A percentile compares a stretch with the other conserved stretches of the same genome.
These are phyloP conservation scores for Drosophila quinaria DNA, from an alignment of 2,888 invertebrate genomes.

Conservation along the genomic window DNA sequence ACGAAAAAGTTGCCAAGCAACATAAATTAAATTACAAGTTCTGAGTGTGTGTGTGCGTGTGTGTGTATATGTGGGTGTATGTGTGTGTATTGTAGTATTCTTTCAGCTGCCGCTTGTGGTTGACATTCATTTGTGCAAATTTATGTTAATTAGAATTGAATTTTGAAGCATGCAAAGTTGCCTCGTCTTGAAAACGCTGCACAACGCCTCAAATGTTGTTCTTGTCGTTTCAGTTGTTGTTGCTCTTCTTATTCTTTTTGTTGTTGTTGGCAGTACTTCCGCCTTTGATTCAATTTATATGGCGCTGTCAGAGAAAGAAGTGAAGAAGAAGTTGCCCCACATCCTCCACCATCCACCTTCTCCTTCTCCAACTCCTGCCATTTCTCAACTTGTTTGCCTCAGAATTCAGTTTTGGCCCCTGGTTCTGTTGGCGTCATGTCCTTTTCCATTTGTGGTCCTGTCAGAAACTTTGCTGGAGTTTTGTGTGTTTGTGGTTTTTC, in stretches of 20 bases:
- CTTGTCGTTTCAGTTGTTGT: slow-evolving; percentile 13
- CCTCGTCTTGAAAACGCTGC: slow-evolving; percentile 37
- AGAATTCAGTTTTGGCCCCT: slow-evolving; percentile 15
- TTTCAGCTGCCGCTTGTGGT: slow-evolving; percentile 64
- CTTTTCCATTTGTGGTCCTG: slow-evolving; percentile 36
- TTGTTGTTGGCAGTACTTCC: slow-evolving; percentile 50
- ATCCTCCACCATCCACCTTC: slow-evolving; percentile 6
- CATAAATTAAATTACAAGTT: slow-evolving; percentile 75
- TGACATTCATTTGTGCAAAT: slow-evolving; percentile 81
- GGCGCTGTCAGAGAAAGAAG: slow-evolving; percentile 58
- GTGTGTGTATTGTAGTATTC: slow-evolving; percentile 26
- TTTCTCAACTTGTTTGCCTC: slow-evolving; percentile 40
- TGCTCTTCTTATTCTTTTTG: slow-evolving; percentile 1
- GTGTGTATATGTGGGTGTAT: slow-evolving; percentile 4
- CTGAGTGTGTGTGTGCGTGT: slow-evolving; percentile 22
- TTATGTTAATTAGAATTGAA: slow-evolving; percentile 82
- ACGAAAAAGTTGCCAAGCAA: slow-evolving; percentile 72
- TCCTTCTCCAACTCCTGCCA: neutral
- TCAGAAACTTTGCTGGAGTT: slow-evolving; percentile 57
- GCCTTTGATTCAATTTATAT: slow-evolving; percentile 77
- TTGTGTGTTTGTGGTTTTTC: slow-evolving; percentile 58
- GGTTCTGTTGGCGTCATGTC: slow-evolving; percentile 34
- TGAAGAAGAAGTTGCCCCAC: slow-evolving; percentile 13
- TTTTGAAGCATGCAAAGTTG: slow-evolving; percentile 76
- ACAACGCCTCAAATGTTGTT: slow-evolving; percentile 8